phyloP scores from a whole-genome alignment of 2,888 invertebrate species.

The Mayetiola destructor region DNA sequence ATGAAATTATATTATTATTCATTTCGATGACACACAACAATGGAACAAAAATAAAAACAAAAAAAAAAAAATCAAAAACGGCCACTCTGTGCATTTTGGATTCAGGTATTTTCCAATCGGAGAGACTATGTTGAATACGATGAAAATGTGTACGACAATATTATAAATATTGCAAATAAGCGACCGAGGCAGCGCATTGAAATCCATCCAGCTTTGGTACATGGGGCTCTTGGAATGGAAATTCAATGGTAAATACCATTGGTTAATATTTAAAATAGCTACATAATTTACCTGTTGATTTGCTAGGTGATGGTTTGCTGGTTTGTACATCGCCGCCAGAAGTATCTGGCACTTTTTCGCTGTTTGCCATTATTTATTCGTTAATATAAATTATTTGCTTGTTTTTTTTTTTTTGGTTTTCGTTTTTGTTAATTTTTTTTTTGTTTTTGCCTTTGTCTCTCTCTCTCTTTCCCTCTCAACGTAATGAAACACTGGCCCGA shows the following conservation, averaged over 20 bases:
- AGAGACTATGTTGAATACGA: too few species aligned
- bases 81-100: too few species aligned
- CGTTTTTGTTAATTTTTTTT: background rate
- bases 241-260: background rate
- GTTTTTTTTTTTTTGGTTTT: background rate
- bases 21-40: too few species aligned
- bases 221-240: background rate
- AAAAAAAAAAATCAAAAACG: too few species aligned
- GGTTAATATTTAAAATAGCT: background rate
- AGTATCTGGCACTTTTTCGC: slow-evolving; percentile 1
- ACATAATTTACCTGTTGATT: background rate
- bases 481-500: too few species aligned
- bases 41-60: too few species aligned
- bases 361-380: background rate
- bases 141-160: too few species aligned
- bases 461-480: background rate
- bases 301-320: slow-evolving; percentile 6
- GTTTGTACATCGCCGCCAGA: background rate
- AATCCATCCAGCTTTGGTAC: background rate
- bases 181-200: too few species aligned
- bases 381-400: background rate
- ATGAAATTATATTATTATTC: too few species aligned
- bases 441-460: background rate
- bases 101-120: too few species aligned
- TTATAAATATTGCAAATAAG: too few species aligned